Evolutionary conservation across 1,140 invertebrate genomes (phyloP), one percentile per base, ranked within the genome.

Genomic region (Potamilus streckersoni): DNA sequence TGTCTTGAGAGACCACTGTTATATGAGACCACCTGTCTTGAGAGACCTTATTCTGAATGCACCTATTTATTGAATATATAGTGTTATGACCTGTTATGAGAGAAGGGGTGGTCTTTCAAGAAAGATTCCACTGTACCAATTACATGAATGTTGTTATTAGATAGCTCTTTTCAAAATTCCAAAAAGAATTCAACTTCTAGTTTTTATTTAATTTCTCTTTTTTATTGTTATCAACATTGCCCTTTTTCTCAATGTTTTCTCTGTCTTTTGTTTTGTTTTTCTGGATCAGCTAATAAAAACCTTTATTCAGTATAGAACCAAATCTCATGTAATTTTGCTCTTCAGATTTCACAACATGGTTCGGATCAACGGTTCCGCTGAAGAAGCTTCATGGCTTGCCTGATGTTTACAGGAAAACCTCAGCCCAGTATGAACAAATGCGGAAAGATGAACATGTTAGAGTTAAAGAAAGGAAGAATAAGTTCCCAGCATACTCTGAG

Each of bases 301-400:
- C 60, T 57, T 58, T 56, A 15, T 20, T 57, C n/a, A 59, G 23
- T n/a, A n/a, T 57, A 8, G 11, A 2, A 60, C n/a, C 15, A 57
- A 23, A 58, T 57, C 8, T 15, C 63, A 20, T 67, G 14, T 8
- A 56, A 16, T 62, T 61, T 71, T 72, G 62, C 58, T 66, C 65
- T 80, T 31, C 72, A 89, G 88, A 87, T 80, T 79, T 83, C 55
- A 82, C 79, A n/a, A 88, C 88, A 12, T 90, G 88, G 88, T 88
- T 88, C 76, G 82, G 82, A 38, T 87, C 87, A 38, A 79, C 74
- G 16, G 80, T 85, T 17, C 83, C 82, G 6, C 75, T 90, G 58
- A 90, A 89, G 72, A 73, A 83, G 71, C 86, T 84, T 4, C 79
- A 82, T 19, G 77, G 88, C 13, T 75, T 90, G 62, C 82, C 85